Conservation (phyloP, 2,797 vertebrate genomes). For the Pangasius krempfi region DNA sequence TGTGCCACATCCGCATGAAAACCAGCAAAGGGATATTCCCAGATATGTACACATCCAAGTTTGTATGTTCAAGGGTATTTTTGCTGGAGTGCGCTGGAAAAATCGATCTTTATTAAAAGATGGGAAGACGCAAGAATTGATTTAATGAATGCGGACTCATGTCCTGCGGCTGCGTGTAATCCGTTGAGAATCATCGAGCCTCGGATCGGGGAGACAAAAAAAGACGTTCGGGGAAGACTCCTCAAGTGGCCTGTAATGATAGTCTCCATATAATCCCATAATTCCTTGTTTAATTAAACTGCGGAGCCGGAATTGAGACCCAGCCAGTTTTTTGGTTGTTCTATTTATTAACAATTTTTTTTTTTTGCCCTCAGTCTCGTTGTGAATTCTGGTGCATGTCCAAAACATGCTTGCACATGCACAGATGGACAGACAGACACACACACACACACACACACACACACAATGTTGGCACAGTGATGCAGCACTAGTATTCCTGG, state of each 20-base stretch:
- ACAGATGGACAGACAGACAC: conserved; percentile 16
- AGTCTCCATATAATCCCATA: conserved; percentile 88
- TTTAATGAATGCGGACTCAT: conserved; percentile 87
- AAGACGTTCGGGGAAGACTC: conserved; percentile 77
- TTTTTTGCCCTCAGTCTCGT: conserved; percentile 20
- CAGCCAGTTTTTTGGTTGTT: conserved; percentile 76
- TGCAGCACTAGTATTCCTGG: conserved; percentile 41
- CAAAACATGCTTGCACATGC: conserved; percentile 52
- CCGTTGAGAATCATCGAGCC: conserved; percentile 80
- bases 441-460: conserved; percentile 29
- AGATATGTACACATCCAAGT: conserved; percentile 80
- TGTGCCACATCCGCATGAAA: conserved; percentile 76
- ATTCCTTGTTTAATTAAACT: conserved; percentile 93
- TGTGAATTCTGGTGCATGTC: conserved; percentile 43
- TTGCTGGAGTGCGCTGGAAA: conserved; percentile 68
- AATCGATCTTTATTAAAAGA: conserved; percentile 84
- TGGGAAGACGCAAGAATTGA: conserved; percentile 79
- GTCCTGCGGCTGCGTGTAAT: conserved; percentile 83
- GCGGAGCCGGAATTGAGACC: conserved; percentile 79
- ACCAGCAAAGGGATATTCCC: conserved; percentile 78
- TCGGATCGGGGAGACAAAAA: conserved; percentile 77
- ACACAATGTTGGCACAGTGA: conserved; percentile 43
- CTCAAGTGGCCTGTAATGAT: conserved; percentile 85
- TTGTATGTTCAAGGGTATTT: conserved; percentile 80
- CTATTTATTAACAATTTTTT: conserved; percentile 57